Percentiles rank a stretch among this genome's conserved stretches.
Evolutionary conservation across 2,113 vertebrate species (phyloP).

Genomic region (Solenodon paradoxus): DNA sequence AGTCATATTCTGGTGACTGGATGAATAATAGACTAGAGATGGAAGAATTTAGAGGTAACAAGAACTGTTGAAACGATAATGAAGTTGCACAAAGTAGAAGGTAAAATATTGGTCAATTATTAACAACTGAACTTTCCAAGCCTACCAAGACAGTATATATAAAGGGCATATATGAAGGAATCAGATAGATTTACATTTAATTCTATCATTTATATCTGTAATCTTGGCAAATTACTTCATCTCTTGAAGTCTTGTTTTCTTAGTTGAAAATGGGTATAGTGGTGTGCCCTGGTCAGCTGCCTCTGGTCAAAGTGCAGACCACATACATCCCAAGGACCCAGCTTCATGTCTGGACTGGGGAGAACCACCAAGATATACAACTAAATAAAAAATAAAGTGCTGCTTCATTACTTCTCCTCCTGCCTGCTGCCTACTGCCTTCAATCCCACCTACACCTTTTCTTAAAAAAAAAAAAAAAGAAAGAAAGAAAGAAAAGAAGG

Average conservation of each 20-base stretch:
- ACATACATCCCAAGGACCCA: no score
- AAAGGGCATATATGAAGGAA: not conserved
- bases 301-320: no score
- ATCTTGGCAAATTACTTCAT: not conserved
- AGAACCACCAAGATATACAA: no score
- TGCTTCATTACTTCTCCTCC: no score
- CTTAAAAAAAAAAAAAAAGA: no score
- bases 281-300: no score
- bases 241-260: conserved; percentile 8
- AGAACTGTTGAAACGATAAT: not conserved
- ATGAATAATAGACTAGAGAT: not conserved
- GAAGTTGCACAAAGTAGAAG: not conserved
- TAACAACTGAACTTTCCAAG: not conserved
- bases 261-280: not conserved
- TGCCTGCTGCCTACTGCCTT: no score
- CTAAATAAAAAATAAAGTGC: no score
- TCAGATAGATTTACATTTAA: not conserved
- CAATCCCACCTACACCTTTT: no score
- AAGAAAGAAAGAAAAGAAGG: no score
- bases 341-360: no score
- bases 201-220: not conserved
- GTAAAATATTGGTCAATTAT: not conserved
- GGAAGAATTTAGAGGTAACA: not conserved
- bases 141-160: not conserved
- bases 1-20: not conserved